Conservation (phyloP, 2,797 vertebrate genomes). For the Buphagus erythrorhynchus region DNA sequence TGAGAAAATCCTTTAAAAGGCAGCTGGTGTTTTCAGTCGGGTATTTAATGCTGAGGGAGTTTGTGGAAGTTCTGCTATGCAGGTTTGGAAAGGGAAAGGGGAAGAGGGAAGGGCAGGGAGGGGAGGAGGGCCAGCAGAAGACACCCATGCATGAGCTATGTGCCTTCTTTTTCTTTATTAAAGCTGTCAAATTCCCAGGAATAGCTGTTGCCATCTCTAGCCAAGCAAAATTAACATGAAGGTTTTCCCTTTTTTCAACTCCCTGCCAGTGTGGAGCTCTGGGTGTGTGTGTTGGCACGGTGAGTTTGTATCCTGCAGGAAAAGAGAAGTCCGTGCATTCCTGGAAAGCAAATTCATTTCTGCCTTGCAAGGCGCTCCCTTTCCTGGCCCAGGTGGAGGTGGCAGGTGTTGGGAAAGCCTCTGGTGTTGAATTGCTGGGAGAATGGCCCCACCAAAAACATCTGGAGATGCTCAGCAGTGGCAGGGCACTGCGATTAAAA, state of each 20-base stretch:
- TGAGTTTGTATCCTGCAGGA: background rate
- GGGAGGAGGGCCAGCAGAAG: background rate
- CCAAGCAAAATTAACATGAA: background rate
- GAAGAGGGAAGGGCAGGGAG: background rate
- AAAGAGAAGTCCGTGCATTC: background rate
- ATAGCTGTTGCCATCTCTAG: background rate
- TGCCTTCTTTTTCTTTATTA: background rate
- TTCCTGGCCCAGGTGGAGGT: background rate
- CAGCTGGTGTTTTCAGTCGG: background rate
- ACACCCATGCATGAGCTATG: background rate
- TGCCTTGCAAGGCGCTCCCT: background rate
- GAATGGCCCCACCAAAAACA: background rate
- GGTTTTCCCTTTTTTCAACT: background rate
- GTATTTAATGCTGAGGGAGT: background rate
- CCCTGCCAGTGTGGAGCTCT: background rate
- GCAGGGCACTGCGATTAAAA: background rate
- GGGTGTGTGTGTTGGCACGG: background rate
- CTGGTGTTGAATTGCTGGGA: background rate
- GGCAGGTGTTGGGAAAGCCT: background rate
- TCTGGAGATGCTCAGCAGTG: background rate
- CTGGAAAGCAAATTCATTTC: background rate
- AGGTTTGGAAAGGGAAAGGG: background rate
- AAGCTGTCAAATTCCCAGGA: background rate
- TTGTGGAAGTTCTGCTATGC: background rate
- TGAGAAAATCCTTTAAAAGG: conserved; percentile 6